These are phyloP conservation scores for Zaprionus bogoriensis DNA, from an alignment of 2,888 invertebrate genomes.

Conservation along the genomic window DNA sequence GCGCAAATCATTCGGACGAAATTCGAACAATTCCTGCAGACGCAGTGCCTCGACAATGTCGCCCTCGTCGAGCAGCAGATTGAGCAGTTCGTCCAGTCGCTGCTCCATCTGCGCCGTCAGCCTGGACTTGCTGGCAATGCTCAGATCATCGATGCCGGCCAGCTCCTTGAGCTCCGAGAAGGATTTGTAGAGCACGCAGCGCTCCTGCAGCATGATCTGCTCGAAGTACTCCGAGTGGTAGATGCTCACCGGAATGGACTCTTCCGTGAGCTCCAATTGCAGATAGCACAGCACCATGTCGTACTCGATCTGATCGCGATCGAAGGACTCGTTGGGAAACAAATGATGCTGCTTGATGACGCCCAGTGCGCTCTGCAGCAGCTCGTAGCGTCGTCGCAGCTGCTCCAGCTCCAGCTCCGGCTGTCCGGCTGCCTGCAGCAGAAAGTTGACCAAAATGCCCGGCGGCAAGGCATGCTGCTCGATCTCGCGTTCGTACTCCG, in stretches of 20 bases:
- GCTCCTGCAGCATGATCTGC: slow-evolving; percentile 80
- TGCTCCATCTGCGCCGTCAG: slow-evolving; percentile 75
- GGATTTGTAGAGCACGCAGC: slow-evolving; percentile 81
- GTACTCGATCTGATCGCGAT: slow-evolving; percentile 82
- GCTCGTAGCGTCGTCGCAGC: slow-evolving; percentile 83
- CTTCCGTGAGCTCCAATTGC: slow-evolving; percentile 54
- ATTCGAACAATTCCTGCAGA: slow-evolving; percentile 83
- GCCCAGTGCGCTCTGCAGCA: slow-evolving; percentile 78
- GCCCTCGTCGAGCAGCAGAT: slow-evolving; percentile 84
- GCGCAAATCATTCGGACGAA: slow-evolving; percentile 84
- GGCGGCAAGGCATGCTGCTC: slow-evolving; percentile 85
- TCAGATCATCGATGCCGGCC: slow-evolving; percentile 81
- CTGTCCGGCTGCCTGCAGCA: slow-evolving; percentile 84
- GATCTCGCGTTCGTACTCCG: slow-evolving; percentile 86
- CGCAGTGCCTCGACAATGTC: slow-evolving; percentile 85
- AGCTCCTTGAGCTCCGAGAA: slow-evolving; percentile 82
- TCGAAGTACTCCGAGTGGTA: slow-evolving; percentile 83
- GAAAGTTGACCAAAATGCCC: slow-evolving; percentile 86
- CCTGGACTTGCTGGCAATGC: slow-evolving; percentile 67
- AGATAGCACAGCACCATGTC: slow-evolving; percentile 82
- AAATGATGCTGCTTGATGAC: slow-evolving; percentile 81
- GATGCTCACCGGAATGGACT: slow-evolving; percentile 48
- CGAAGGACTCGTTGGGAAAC: slow-evolving; percentile 82
- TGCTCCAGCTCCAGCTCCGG: slow-evolving; percentile 82
- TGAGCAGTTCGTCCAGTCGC: slow-evolving; percentile 82